phyloP scores from a whole-genome alignment of 2,113 vertebrate genomes.

The Carlito syrichta region DNA sequence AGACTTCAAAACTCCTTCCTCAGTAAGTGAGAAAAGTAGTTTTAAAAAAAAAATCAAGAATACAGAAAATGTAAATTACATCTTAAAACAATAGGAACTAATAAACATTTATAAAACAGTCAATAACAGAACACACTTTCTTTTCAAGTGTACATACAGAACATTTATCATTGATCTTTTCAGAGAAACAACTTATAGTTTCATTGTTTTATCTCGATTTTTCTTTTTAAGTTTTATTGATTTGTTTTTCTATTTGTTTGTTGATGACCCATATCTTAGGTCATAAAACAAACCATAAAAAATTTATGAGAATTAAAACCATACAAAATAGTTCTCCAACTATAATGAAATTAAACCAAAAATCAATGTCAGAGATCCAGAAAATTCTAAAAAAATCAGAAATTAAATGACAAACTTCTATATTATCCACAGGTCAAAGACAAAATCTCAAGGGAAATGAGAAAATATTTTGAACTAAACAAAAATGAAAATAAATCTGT shows the following conservation, averaged over 20 bases:
- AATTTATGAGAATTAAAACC: background rate
- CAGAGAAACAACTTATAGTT: background rate
- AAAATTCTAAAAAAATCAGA: constrained; percentile 41
- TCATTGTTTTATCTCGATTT: background rate
- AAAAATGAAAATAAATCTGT: constrained; percentile 18
- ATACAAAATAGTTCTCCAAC: constrained; percentile 10
- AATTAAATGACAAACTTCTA: constrained; percentile 22
- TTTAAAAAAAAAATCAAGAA: background rate
- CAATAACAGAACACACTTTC: background rate
- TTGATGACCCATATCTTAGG: background rate
- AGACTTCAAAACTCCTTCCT: constrained; percentile 18
- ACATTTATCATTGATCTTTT: background rate
- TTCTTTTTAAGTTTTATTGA: background rate
- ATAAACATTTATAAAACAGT: background rate
- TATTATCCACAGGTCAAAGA: background rate
- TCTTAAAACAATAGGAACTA: background rate
- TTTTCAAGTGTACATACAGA: background rate
- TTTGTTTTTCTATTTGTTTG: background rate
- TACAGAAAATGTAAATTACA: background rate
- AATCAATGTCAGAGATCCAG: background rate
- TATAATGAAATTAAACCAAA: constrained; percentile 24
- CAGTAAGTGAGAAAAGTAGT: background rate
- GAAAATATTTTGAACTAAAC: constrained; percentile 19
- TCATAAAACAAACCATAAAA: background rate
- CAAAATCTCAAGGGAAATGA: constrained; percentile 28